Evolutionary conservation across 2,888 invertebrate species (phyloP), one percentile per base, ranked within the genome.

Genomic region (Salticus scenicus): DNA sequence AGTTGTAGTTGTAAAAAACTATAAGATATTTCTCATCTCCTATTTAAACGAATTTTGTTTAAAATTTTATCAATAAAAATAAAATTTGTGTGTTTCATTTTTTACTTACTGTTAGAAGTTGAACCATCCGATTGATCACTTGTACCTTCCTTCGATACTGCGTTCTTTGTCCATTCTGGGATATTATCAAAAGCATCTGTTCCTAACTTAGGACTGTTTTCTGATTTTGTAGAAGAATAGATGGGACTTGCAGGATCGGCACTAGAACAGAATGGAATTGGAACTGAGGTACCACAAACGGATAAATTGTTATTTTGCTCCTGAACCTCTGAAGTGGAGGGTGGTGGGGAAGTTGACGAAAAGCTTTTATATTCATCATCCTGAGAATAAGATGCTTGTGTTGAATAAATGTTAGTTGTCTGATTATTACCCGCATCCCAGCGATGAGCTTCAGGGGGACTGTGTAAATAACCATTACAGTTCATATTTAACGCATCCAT

Each of bases 401-500:
- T 7, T 69, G 33, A 33, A 37, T 31, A 69, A 37, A 31, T 2
- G 20, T 69, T 24, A 37, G 24, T 0, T 1, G n/a, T 24, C 8
- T 31, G 24, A 37, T 1, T 10, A 37, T 33, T 24, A 10, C 31
- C 69, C 28, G 2, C 12, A 2, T 47, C 57, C 69, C 77, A 77
- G 2, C 69, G 41, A 31, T 28, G 28, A 20, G 71, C 51, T 5
- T 81, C 80, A 20, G 73, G 80, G 2, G 69, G 70, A 63, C 42
- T 75, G 37, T 71, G 57, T 24, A 75, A 4, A 1, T 69, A 66
- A 14, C 28, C 30, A 47, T 57, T 74, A 64, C 72, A 72, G 64
- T 75, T 82, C 33, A 71, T 20, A 28, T 73, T 69, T 7, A 82
- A 70, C 14, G 64, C 76, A 42, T 84, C 84, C 28, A 78, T 20